phyloP scores from a whole-genome alignment of 2,888 invertebrate species.

The Nasonia oneida region DNA sequence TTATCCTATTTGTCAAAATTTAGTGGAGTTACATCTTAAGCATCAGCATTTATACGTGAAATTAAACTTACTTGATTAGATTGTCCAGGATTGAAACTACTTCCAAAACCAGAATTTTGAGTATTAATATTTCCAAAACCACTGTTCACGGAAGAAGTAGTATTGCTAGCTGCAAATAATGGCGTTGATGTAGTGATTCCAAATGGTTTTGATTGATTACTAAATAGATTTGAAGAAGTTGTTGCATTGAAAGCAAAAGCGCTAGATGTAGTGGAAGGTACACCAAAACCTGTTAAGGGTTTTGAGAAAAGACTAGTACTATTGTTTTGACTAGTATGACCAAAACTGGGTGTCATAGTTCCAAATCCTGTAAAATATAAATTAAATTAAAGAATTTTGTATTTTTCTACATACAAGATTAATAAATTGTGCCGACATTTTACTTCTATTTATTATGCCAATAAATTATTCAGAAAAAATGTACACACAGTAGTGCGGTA shows the following conservation, averaged over 20 bases:
- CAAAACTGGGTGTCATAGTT: slow-evolving; percentile 79
- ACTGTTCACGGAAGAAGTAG: slow-evolving; percentile 74
- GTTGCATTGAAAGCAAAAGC: slow-evolving; percentile 78
- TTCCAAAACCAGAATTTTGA: slow-evolving; percentile 75
- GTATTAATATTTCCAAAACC: slow-evolving; percentile 74
- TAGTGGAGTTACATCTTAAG: too few relatives aligned
- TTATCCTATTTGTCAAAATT: too few relatives aligned
- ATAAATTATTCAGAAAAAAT: too few relatives aligned
- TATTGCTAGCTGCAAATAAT: slow-evolving; percentile 75
- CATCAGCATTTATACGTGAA: too few relatives aligned
- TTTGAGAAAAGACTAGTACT: slow-evolving; percentile 85
- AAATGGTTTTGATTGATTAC: slow-evolving; percentile 79
- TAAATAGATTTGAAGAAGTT: slow-evolving; percentile 77
- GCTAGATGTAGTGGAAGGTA: slow-evolving; percentile 79
- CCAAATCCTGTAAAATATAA: slow-evolving; percentile 80
- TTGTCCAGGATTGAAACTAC: slow-evolving; percentile 70
- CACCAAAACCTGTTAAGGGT: slow-evolving; percentile 83
- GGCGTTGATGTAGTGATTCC: slow-evolving; percentile 77
- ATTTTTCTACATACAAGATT: neutral
- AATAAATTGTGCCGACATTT: neutral
- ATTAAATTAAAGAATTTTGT: neutral
- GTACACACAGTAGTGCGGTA: too few relatives aligned
- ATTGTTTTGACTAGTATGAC: slow-evolving; percentile 81
- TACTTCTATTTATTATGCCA: neutral
- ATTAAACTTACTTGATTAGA: slow-evolving; percentile 68